Base-by-base conservation (phyloP, 2,888 invertebrate genomes). In the Sussaba pulchella region DNA sequence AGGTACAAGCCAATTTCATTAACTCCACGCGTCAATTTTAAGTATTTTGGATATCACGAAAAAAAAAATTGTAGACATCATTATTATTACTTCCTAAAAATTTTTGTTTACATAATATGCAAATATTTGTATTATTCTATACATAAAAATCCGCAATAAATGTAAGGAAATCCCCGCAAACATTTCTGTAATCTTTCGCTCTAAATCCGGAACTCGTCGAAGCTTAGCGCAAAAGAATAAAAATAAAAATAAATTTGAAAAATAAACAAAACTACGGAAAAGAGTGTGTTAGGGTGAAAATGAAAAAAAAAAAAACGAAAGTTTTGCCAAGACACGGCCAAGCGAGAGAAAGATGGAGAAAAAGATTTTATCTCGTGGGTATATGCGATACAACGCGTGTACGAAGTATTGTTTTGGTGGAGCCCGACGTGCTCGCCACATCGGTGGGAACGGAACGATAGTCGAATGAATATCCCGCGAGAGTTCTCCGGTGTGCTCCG, bases 301-400 rank as follows among this genome's bases (percentile, higher is more conserved):
- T 24, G 39, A 70, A 9, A 17, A 17, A 70, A 21, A 41, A 57
- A 66, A 71, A 77, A 75, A 70, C 47, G 73, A 81, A 73, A 77
- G 76, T 77, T 81, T 73, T 73, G 64, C 61, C 66, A 26, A 64
- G 57, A 47, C 66, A 67, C 78, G 70, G 76, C 76, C n/a, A 61
- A 50, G 71, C 26, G 78, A 54, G 39, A 61, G 50, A 45, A 61
- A 63, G 76, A 52, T 74, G 47, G 54, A 63, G 43, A 36, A 10
- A 31, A 43, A 47, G 81, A 81, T 81, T 45, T 47, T 77, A 81
- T 81, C 81, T 81, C 81, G 81, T 81, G 81, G 81, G 81, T 74
- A 81, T 73, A 61, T 73, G 47, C 24, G 43, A 24, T 14, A 64
- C 59, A 57, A 24, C 45, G 43, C 57, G 31, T 64, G 43, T 66